These are phyloP conservation scores for Caenorhabditis angaria DNA, from an alignment of 2,888 invertebrate species.

Conservation along the genomic window DNA sequence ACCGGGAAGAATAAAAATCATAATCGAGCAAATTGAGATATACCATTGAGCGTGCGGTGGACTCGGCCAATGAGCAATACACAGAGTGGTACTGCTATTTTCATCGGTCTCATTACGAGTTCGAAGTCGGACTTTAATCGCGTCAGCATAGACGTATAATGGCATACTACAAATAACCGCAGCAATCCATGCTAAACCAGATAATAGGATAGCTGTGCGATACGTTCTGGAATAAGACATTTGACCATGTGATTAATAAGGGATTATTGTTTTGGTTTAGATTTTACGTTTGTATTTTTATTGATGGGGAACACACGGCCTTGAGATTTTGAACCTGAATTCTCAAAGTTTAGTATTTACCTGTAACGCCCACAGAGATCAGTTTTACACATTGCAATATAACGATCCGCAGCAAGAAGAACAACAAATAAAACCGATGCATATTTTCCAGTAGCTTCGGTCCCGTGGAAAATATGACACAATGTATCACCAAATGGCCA, in stretches of 20 bases:
- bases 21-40: constrained; percentile 66
- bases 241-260: too few relatives aligned
- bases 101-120: constrained; percentile 44
- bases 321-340: constrained; percentile 3
- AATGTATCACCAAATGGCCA: constrained; percentile 69
- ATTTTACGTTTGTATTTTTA: too few relatives aligned
- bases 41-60: constrained; percentile 65
- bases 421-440: constrained; percentile 70
- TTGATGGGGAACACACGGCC: too few relatives aligned
- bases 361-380: constrained; percentile 50
- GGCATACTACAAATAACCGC: constrained; percentile 65
- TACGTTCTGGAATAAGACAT: constrained; percentile 60
- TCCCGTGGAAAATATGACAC: constrained; percentile 69
- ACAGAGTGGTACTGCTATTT: constrained; percentile 56
- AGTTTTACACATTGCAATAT: constrained; percentile 69
- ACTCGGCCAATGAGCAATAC: constrained; percentile 67
- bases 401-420: constrained; percentile 68
- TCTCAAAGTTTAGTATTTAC: constrained; percentile 30
- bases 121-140: constrained; percentile 49
- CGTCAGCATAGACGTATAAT: constrained; percentile 63
- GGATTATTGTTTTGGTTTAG: too few relatives aligned
- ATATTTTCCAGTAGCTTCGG: constrained; percentile 71
- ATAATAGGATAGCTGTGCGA: constrained; percentile 57
- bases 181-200: constrained; percentile 63
- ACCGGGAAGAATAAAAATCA: constrained; percentile 69